Conservation (phyloP, 2,888 invertebrate species). For the Andrena minutula region DNA sequence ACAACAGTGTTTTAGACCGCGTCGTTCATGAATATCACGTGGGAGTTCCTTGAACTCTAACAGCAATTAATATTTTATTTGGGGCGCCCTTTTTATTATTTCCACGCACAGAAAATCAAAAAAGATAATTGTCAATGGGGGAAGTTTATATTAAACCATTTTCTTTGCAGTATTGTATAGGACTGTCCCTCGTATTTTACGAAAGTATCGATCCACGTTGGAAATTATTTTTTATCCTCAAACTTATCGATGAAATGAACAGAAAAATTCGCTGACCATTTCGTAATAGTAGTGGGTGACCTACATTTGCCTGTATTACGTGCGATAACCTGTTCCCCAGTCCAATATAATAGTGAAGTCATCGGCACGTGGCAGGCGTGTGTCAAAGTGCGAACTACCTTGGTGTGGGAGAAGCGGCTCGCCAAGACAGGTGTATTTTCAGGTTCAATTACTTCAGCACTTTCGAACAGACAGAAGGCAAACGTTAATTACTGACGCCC, state of each 20-base stretch:
- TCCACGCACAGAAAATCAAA: neutral
- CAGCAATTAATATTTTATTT: neutral
- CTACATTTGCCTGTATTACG: constrained; percentile 50
- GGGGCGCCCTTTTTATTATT: neutral
- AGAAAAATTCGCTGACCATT: constrained; percentile 38
- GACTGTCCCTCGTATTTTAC: neutral
- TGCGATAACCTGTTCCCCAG: constrained; percentile 21
- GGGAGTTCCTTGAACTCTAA: constrained; percentile 3
- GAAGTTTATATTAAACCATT: neutral
- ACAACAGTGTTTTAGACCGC: neutral
- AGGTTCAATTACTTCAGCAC: constrained; percentile 6
- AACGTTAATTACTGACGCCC: neutral
- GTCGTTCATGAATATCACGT: neutral
- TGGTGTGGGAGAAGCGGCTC: neutral
- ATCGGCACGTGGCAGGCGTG: constrained; percentile 38
- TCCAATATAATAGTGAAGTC: constrained; percentile 33
- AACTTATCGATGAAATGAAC: neutral
- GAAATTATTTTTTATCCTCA: neutral
- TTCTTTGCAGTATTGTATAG: neutral
- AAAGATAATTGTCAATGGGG: no score
- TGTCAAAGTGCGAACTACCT: constrained; percentile 29
- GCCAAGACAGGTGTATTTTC: constrained; percentile 6
- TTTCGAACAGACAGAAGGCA: constrained; percentile 1
- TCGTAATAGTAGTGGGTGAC: constrained; percentile 46
- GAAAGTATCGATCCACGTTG: neutral